These are phyloP conservation scores for Diaprepes abbreviatus DNA, from an alignment of 2,888 invertebrate genomes.

Conservation along the genomic window DNA sequence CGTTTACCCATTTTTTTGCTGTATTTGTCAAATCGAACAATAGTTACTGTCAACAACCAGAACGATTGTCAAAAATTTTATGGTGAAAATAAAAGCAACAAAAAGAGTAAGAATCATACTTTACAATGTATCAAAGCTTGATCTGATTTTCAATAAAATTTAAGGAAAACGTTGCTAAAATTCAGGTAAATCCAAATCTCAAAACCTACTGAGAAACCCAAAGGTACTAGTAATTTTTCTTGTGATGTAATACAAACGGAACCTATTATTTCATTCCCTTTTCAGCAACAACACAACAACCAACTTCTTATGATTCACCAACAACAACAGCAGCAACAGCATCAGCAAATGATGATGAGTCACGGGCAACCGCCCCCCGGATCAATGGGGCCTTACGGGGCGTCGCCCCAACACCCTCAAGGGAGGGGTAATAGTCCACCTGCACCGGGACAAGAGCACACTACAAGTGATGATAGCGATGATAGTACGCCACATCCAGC, in stretches of 20 bases:
- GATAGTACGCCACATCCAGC: slow-evolving; percentile 82
- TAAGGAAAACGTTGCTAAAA: too few relatives aligned
- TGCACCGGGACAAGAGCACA: slow-evolving; percentile 72
- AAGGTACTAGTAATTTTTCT: too few relatives aligned
- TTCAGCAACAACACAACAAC: slow-evolving; percentile 62
- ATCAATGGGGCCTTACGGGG: slow-evolving; percentile 65
- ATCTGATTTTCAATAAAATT: too few relatives aligned
- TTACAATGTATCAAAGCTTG: too few relatives aligned
- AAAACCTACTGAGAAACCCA: too few relatives aligned
- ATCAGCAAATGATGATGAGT: slow-evolving; percentile 67
- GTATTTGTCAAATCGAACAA: too few relatives aligned
- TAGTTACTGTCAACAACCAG: too few relatives aligned
- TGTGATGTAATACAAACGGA: too few relatives aligned
- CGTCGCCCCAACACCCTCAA: slow-evolving; percentile 72
- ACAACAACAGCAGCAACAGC: slow-evolving; percentile 64
- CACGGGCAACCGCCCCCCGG: slow-evolving; percentile 67
- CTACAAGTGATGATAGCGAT: slow-evolving; percentile 90
- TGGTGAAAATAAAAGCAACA: neutral
- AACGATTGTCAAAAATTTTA: neutral
- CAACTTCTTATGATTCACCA: slow-evolving; percentile 64
- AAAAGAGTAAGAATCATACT: neutral
- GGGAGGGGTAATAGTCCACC: slow-evolving; percentile 75
- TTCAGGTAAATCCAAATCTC: too few relatives aligned
- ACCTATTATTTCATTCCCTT: too few relatives aligned
- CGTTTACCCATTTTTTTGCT: too few relatives aligned